These are phyloP conservation scores for Drosophila ustulata DNA, from an alignment of 2,888 invertebrate species.

Conservation along the genomic window DNA sequence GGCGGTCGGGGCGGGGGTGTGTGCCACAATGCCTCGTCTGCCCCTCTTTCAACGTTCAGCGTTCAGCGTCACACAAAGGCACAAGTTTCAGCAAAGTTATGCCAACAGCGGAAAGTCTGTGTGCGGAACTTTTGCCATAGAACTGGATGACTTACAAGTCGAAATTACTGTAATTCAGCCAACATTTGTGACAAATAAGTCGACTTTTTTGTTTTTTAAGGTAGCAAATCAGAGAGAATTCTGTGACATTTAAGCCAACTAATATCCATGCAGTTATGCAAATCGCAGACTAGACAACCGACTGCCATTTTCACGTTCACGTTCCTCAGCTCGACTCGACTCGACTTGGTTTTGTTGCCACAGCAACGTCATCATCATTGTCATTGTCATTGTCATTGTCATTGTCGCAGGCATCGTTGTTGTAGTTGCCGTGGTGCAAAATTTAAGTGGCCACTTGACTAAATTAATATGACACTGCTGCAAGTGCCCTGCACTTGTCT, in stretches of 20 bases:
- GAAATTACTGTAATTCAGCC: slow-evolving; percentile 20
- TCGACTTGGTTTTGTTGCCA: background rate
- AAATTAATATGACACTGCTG: slow-evolving; percentile 78
- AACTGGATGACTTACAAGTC: slow-evolving; percentile 17
- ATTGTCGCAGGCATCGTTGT: slow-evolving; percentile 5
- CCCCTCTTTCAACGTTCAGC: too few species aligned
- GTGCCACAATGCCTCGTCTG: background rate
- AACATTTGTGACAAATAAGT: slow-evolving; percentile 22
- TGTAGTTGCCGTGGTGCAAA: slow-evolving; percentile 61
- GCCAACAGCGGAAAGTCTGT: slow-evolving; percentile 7
- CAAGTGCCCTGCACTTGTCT: slow-evolving; percentile 69
- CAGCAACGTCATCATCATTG: slow-evolving; percentile 34
- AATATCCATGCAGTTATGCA: slow-evolving; percentile 73
- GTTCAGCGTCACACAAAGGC: slow-evolving; percentile 10
- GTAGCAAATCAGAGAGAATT: slow-evolving; percentile 10
- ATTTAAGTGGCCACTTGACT: slow-evolving; percentile 80
- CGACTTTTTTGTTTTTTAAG: background rate
- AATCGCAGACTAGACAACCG: slow-evolving; percentile 49
- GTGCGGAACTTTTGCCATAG: slow-evolving; percentile 3
- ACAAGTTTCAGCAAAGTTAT: slow-evolving; percentile 16
- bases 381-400: slow-evolving; percentile 23
- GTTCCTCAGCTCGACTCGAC: background rate
- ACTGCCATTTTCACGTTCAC: slow-evolving; percentile 68
- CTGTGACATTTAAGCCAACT: slow-evolving; percentile 66
- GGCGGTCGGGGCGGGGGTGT: slow-evolving; percentile 14